Evolutionary conservation across 2,888 invertebrate genomes (phyloP), one percentile per base, ranked within the genome.

Genomic region (Oscheius sp.): DNA sequence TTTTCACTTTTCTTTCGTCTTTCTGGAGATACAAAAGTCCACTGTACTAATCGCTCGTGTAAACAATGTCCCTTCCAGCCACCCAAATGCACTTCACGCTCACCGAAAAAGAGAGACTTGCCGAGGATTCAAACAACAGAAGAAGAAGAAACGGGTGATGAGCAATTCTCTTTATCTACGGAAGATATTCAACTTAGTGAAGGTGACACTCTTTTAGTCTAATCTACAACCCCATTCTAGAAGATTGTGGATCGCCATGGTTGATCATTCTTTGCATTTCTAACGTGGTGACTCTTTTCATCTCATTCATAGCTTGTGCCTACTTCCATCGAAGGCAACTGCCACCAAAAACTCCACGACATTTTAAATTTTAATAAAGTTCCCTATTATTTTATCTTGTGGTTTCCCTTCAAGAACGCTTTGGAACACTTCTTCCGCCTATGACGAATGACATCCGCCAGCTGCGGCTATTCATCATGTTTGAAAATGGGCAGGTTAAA

Each of bases 301-400:
- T 27, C 29, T 25, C 66, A 66, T 66, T 66, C 49, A 66, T 66
- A 7, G 66, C 66, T 1, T 66, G 66, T 66, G 21, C 49, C 2
- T 66, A 49, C 29, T 29, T 49, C 49, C 25, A 49, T 16, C 23
- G 35, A 3, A 49, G 66, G 35, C 66, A 49, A 27, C 27, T 52
- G 13, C 49, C 49, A 7, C 66, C 66, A 16, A 66, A 66, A 29
- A 29, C 66, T 12, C 52, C 66, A 27, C 49, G 66, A 66, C 66
- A 66, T 52, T 66, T 66, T 29, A 66, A 66, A 66, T 66, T 66
- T 52, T 66, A 66, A 66, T 66, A 66, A 66, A 66, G 61, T 21
- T 35, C 35, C 35, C 3, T 35, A 6, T 35, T 35, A 35, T 35
- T 3, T 21, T 21, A 12, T 13, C 49, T 5, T 49, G 3, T 49